Evolutionary conservation across 2,797 vertebrate genomes (phyloP), one percentile per base, ranked within the genome.

Genomic region (Buceros bicornis): DNA sequence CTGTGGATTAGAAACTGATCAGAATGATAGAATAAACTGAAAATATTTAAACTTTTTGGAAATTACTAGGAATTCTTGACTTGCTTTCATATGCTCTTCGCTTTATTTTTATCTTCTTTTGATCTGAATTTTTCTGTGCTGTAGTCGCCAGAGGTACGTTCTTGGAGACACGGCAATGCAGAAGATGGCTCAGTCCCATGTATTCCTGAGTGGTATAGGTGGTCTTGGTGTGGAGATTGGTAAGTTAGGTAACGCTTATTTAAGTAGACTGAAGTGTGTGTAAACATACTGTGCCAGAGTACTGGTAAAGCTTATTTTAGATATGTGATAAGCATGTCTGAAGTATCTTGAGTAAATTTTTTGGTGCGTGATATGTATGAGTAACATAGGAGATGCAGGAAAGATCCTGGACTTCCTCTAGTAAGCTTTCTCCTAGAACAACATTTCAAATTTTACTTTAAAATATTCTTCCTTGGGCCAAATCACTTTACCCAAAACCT

Each of bases 101-200:
- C 56, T 72, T 74, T 15, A 10, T 77, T 82, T 62, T 11, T 87
- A 1, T 58, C 25, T 65, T 83, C 24, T 45, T 95, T 65, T 72
- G 19, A 45, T 76, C 28, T 78, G 77, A 45, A 45, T 87, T 93
- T 77, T 29, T 92, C 66, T 83, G 87, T 76, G 35, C 25, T 97
- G 5, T 87, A 99, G 99, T 97, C 99, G 99, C 50, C 99, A 99
- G 98, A 99, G 99, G 22, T 99, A 99, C 77, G 99, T 99, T 90
- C 98, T 99, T 96, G 99, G 99, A 98, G 99, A 99, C 97, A 98
- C 97, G 19, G 99, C 99, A 51, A 99, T 99, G 99, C 99, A 99
- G 97, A 99, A 99, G 98, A 99, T 99, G 99, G 99, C 99, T 91
- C 99, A 98, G 96, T 99, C 99, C 51, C 98, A 98, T 1, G 99